phyloP scores from a whole-genome alignment of 2,888 invertebrate species.

The Ptilodon capucinus region DNA sequence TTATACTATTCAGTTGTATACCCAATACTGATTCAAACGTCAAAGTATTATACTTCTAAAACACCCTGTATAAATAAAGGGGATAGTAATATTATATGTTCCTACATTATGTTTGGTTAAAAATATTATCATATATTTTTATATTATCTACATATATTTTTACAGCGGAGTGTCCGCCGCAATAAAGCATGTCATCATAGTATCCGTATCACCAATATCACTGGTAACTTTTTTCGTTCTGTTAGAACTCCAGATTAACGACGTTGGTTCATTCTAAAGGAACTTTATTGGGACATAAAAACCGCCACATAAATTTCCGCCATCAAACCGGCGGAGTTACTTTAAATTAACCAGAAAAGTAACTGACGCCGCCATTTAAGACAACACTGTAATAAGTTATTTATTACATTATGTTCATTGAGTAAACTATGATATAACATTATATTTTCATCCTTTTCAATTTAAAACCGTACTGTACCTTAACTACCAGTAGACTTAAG shows the following conservation, averaged over 20 bases:
- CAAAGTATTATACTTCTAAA: no score
- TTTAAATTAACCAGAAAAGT: conserved; percentile 76
- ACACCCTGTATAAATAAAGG: no score
- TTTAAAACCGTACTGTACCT: neutral
- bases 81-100: no score
- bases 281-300: conserved; percentile 74
- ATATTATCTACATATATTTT: no score
- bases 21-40: no score
- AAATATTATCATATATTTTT: neutral
- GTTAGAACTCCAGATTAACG: conserved; percentile 69
- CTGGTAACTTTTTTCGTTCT: conserved; percentile 47
- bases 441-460: neutral
- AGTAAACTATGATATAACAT: neutral
- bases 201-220: neutral
- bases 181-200: neutral
- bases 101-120: no score
- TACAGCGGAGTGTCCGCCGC: neutral
- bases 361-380: conserved; percentile 37
- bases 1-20: no score
- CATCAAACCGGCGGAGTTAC: conserved; percentile 61
- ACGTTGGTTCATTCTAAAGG: conserved; percentile 63
- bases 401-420: conserved; percentile 15
- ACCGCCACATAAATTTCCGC: conserved; percentile 66
- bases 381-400: conserved; percentile 38
- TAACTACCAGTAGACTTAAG: no score